A percentile compares a stretch with the other conserved stretches of the same genome.
These are phyloP conservation scores for Drosophila equinoxialis DNA, from an alignment of 1,140 invertebrate species.

Conservation along the genomic window DNA sequence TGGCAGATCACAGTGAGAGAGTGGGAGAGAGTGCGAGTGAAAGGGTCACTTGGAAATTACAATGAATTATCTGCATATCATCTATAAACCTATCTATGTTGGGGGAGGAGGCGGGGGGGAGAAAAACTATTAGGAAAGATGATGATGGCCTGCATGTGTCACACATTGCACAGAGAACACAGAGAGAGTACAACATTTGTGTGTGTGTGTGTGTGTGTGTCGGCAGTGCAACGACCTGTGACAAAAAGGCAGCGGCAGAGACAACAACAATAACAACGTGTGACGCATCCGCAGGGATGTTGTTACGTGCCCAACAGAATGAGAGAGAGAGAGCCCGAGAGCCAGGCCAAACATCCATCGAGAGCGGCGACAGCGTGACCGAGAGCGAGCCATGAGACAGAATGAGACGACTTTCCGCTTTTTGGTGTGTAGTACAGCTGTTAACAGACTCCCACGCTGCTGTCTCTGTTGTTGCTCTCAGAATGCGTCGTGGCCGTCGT, in stretches of 20 bases:
- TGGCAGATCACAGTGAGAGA: not conserved
- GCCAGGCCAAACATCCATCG: not conserved
- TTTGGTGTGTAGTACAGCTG: conserved; percentile 70
- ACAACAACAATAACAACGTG: conserved; percentile 57
- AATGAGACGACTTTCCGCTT: conserved; percentile 21
- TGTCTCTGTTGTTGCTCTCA: conserved; percentile 32
- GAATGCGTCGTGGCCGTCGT: conserved; percentile 39
- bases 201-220: conserved; percentile 39
- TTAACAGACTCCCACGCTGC: conserved; percentile 79
- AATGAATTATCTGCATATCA: conserved; percentile 14
- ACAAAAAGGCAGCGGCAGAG: conserved; percentile 72
- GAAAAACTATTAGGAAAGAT: not conserved
- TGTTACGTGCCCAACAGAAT: conserved; percentile 62
- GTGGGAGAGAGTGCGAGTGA: not conserved
- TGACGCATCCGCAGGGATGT: conserved; percentile 76
- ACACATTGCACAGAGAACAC: conserved; percentile 51
- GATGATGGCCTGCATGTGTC: conserved; percentile 72
- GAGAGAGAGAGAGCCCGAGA: conserved; percentile 32
- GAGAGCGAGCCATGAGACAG: conserved; percentile 33
- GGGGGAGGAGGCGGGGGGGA: not conserved
- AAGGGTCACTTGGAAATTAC: not conserved
- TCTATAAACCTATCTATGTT: not conserved
- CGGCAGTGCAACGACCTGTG: conserved; percentile 76
- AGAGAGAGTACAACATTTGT: conserved; percentile 21
- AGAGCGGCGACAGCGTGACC: conserved; percentile 23